phyloP scores from a whole-genome alignment of 35 echinoderm and acorn worm genomes.

The Ptychodera flava region DNA sequence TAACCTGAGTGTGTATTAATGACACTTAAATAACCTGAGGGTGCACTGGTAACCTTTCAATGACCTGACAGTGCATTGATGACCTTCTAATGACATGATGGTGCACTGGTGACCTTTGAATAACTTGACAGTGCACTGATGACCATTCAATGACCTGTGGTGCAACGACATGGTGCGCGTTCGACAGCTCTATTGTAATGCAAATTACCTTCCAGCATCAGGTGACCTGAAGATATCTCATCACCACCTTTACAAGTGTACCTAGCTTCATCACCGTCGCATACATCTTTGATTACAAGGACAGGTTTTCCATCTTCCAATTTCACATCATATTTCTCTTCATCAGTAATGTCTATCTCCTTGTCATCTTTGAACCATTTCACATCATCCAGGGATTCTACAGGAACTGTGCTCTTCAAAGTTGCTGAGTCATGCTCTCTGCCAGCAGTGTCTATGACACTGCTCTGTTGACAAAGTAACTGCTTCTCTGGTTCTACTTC shows the following conservation, averaged over 20 bases:
- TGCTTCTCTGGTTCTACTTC: slow-evolving; percentile 39
- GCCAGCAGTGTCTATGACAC: background rate
- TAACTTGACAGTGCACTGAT: no score
- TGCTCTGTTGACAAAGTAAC: background rate
- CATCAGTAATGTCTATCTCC: background rate
- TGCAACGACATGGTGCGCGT: no score
- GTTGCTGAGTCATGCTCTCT: slow-evolving; percentile 37
- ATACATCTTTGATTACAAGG: background rate
- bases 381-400: background rate
- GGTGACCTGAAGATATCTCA: background rate
- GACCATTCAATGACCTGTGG: no score
- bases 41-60: no score
- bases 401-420: background rate
- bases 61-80: no score
- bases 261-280: background rate
- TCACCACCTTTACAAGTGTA: background rate
- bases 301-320: background rate
- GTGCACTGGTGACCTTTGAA: no score
- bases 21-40: no score
- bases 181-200: background rate
- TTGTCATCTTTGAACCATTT: background rate
- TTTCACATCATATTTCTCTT: background rate
- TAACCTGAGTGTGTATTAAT: no score
- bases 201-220: background rate
- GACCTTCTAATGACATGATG: no score